phyloP scores from a whole-genome alignment of 2,113 vertebrate genomes.

The Serinus canaria region DNA sequence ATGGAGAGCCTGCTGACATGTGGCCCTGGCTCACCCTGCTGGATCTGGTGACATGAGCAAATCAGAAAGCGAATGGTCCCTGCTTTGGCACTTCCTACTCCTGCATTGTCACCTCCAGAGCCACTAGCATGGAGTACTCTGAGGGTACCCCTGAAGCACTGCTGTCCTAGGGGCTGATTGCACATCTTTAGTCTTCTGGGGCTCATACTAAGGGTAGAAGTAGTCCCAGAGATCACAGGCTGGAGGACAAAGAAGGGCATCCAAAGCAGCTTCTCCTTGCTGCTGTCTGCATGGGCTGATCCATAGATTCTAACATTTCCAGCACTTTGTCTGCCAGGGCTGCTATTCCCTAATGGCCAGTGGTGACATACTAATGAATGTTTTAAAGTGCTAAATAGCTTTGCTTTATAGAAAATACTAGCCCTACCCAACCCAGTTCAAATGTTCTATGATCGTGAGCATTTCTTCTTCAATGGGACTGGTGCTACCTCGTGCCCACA shows the following conservation, averaged over 20 bases:
- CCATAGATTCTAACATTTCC: neutral
- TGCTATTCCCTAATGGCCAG: neutral
- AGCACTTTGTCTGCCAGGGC: neutral
- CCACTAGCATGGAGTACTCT: fast-evolving
- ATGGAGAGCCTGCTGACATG: neutral
- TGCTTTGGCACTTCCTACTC: neutral
- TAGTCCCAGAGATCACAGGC: neutral
- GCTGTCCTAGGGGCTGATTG: neutral
- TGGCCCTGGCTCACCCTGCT: neutral
- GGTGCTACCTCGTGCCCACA: fast-evolving
- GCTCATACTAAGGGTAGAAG: neutral
- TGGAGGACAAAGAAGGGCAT: neutral
- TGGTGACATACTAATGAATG: neutral
- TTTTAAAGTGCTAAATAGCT: neutral
- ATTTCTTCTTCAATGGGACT: neutral
- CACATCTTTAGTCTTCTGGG: neutral
- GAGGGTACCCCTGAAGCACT: neutral
- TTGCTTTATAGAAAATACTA: neutral
- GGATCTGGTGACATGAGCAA: neutral
- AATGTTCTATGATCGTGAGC: neutral
- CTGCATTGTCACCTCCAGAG: neutral
- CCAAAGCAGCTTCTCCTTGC: neutral
- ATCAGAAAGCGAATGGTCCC: neutral
- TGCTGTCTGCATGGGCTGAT: neutral
- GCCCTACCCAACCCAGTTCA: neutral